phyloP scores from a whole-genome alignment of 2,797 vertebrate genomes.

The Myioborus melanocephalus region DNA sequence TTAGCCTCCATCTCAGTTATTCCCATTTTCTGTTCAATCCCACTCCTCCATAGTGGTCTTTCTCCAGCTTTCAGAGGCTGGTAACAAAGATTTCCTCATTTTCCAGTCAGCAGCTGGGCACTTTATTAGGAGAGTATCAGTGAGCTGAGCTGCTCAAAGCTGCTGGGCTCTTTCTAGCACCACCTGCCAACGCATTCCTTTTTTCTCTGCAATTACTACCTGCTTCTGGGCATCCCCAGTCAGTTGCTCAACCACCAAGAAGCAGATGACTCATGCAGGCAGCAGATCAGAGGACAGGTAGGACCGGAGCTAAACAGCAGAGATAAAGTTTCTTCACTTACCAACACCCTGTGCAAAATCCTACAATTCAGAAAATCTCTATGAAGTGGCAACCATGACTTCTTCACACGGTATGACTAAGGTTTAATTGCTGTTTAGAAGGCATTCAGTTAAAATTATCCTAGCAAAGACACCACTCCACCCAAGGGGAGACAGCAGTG shows the following conservation, averaged over 20 bases:
- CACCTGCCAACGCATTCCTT: not conserved
- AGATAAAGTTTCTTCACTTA: not conserved
- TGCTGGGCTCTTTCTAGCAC: not conserved
- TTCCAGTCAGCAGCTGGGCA: not conserved
- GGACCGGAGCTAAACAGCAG: not conserved
- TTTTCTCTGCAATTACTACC: not conserved
- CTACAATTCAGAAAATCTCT: not conserved
- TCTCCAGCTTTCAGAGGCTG: not conserved
- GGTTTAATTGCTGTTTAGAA: not conserved
- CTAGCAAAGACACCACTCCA: not conserved
- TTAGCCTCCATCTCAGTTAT: not conserved
- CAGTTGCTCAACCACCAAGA: not conserved
- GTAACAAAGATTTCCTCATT: not conserved
- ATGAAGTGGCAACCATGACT: not conserved
- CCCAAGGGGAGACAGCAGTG: not conserved
- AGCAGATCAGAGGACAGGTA: not conserved
- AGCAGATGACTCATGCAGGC: not conserved
- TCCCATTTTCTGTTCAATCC: not conserved
- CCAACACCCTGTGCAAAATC: not conserved
- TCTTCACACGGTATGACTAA: not conserved
- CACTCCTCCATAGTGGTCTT: not conserved
- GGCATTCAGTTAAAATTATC: not conserved
- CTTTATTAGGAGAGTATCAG: not conserved
- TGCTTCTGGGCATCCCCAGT: not conserved
- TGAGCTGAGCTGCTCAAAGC: not conserved